Percentiles rank a stretch among this genome's conserved stretches.
Conservation (phyloP, 2,888 invertebrate species). For the Cerastoderma edule region DNA sequence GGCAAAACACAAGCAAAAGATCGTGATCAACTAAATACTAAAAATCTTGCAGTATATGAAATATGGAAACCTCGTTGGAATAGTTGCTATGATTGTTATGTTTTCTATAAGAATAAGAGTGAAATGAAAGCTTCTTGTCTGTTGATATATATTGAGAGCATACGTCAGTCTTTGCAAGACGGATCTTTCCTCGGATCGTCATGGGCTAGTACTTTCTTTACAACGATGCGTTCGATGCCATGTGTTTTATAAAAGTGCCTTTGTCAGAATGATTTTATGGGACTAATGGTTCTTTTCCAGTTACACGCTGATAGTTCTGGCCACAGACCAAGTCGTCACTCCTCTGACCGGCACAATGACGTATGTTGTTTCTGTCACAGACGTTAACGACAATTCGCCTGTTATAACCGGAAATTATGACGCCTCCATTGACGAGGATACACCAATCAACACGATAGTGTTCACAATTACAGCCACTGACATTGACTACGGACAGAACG, state of each 20-base stretch:
- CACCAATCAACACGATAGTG: neutral
- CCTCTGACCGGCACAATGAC: constrained; percentile 69
- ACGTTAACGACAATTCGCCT: constrained; percentile 77
- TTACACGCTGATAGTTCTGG: constrained; percentile 64
- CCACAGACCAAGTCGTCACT: constrained; percentile 65
- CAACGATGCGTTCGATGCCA: neutral
- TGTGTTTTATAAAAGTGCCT: neutral
- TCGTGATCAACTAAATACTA: too few species aligned
- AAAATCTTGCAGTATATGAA: too few species aligned
- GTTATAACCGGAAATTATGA: constrained; percentile 66
- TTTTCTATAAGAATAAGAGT: too few species aligned
- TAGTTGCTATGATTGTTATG: too few species aligned
- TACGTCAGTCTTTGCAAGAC: neutral
- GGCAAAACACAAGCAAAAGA: too few species aligned
- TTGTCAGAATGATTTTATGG: neutral
- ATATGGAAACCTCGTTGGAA: too few species aligned
- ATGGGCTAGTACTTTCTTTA: neutral
- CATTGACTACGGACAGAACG: constrained; percentile 66
- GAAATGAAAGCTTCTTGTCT: too few species aligned
- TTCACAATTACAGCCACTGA: constrained; percentile 43
- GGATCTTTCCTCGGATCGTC: neutral
- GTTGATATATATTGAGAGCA: neutral
- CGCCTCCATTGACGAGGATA: neutral
- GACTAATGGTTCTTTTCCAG: constrained; percentile 54
- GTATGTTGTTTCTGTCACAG: constrained; percentile 68